Base-by-base conservation (phyloP, 2,797 vertebrate genomes). In the Glossophaga mutica region DNA sequence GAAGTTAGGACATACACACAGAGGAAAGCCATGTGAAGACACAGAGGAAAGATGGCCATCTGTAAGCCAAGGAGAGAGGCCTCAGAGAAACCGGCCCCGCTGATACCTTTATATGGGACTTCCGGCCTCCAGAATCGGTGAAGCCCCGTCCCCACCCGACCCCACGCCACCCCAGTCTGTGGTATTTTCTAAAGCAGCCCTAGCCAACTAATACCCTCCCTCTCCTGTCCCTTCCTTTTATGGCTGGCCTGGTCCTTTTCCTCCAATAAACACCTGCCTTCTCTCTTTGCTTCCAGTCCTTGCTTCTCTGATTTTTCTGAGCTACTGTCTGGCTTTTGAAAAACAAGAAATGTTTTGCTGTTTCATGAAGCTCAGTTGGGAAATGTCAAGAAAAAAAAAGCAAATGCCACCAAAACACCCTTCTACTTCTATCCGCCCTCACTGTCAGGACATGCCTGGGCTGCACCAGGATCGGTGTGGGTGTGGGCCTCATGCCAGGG, bases 331-430 rank as follows among this genome's bases (percentile, higher is more conserved):
- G 71, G 67, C 79, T 93, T 97, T 84, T 67, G 88, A 86, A 97
- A 95, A 62, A 92, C 59, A 91, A 96, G 32, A 94, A 97, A 29
- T 50, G 73, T 62, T 86, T 90, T 87, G 52, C 77, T 94, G 42
- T 73, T 94, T 89, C 81, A n/a, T 42, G 89, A 89, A 81, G 37
- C 78, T 86, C 78, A 59, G 73, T 55, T 86, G 48, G 57, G 50
- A 97, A 96, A 97, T 96, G 92, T 96, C 96, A 94, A 94, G n/a
- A 8, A 37, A 68, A 89, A 89, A 85, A 77, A 79, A 78, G 55
- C 76, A 92, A 90, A 78, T 29, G 29, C 37, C 62, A 79, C 90
- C 48, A 24, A 68, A 89, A 79, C 19, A 65, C 8, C 50, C 44
- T 65, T 70, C 29, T 21, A 68, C 65, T 88, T 91, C 55, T 59